These are phyloP conservation scores for Caenorhabditis inopinata DNA, from an alignment of 1,140 invertebrate genomes.

Conservation along the genomic window DNA sequence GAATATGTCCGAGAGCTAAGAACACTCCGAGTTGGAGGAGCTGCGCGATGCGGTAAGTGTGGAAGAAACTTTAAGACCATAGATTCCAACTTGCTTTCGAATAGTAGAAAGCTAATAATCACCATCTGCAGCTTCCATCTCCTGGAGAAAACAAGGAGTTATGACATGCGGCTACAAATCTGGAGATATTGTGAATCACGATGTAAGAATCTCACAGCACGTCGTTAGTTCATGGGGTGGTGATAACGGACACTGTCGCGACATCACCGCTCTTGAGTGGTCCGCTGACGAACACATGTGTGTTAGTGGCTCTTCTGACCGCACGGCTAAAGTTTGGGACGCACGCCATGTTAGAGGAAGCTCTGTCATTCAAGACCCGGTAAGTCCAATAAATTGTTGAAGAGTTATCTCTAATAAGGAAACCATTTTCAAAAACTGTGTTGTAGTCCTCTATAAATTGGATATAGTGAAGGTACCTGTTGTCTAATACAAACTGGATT, in stretches of 20 bases:
- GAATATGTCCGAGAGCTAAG: constrained; percentile 25
- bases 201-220: constrained; percentile 27
- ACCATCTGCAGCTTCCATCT: background rate
- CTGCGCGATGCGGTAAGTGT: background rate
- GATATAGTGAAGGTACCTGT: no score
- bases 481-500: no score
- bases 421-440: no score
- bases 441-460: no score
- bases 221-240: constrained; percentile 35
- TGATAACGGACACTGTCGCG: constrained; percentile 36
- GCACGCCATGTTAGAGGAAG: background rate
- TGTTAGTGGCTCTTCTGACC: constrained; percentile 35
- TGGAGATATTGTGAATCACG: constrained; percentile 41
- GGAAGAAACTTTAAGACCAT: no score
- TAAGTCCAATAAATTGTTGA: no score
- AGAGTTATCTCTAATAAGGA: no score
- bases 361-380: background rate
- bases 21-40: constrained; percentile 2
- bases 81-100: no score
- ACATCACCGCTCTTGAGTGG: constrained; percentile 41
- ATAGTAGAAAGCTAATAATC: no score
- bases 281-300: background rate
- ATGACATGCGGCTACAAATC: constrained; percentile 34
- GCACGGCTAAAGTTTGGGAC: constrained; percentile 39
- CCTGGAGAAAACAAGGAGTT: constrained; percentile 13